Evolutionary conservation across 2,113 vertebrate genomes (phyloP).

Genomic region (Mirounga angustirostris): DNA sequence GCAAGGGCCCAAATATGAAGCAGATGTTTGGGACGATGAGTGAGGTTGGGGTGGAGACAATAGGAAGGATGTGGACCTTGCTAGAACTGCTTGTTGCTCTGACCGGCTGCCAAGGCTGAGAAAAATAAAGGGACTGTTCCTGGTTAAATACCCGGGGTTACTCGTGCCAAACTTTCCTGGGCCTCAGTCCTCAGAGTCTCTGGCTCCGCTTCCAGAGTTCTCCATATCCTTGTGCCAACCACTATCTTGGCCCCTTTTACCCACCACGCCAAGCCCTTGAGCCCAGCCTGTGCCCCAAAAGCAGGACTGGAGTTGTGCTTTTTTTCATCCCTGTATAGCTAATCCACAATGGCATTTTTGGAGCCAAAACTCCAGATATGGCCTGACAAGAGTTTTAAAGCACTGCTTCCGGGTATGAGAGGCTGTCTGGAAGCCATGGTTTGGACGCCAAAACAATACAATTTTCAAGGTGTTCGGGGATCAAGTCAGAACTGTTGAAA

Average conservation of each 20-base stretch:
- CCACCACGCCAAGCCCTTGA: conserved; percentile 17
- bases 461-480: conserved; percentile 36
- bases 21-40: conserved; percentile 76
- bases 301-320: conserved; percentile 37
- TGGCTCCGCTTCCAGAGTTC: conserved; percentile 71
- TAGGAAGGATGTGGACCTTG: conserved; percentile 77
- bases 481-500: not conserved
- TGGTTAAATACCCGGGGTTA: conserved; percentile 74
- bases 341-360: conserved; percentile 62
- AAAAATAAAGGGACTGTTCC: conserved; percentile 76
- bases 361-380: conserved; percentile 50
- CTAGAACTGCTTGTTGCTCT: conserved; percentile 71
- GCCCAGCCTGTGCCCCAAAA: conserved; percentile 48
- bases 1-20: conserved; percentile 73
- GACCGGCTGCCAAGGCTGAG: conserved; percentile 76
- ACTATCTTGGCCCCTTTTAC: conserved; percentile 51
- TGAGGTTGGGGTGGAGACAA: conserved; percentile 72
- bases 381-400: conserved; percentile 53
- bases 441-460: conserved; percentile 41
- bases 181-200: conserved; percentile 65
- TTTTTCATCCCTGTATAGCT: not conserved
- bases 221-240: conserved; percentile 68
- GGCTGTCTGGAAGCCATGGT: conserved; percentile 17
- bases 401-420: conserved; percentile 31
- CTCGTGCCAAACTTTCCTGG: conserved; percentile 73